Evolutionary conservation across 2,113 vertebrate species (phyloP).

Genomic region (Riparia riparia): DNA sequence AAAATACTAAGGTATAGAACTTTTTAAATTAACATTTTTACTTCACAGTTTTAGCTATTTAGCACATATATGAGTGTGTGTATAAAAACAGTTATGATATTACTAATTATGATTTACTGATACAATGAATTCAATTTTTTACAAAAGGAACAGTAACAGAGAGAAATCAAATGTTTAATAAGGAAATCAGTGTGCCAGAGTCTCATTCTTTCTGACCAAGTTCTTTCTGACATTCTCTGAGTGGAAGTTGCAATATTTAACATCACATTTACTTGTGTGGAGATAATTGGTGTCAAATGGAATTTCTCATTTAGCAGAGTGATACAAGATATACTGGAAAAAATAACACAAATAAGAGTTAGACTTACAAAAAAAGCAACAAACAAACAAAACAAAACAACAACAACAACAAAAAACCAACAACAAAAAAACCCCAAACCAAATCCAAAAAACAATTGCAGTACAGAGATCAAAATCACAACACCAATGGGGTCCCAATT

Average conservation of each 20-base stretch:
- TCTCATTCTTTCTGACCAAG: background rate
- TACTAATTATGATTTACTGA: background rate
- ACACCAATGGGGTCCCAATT: background rate
- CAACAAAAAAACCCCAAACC: background rate
- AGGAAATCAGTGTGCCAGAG: background rate
- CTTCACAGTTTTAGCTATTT: background rate
- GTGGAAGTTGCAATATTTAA: background rate
- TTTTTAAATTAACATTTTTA: background rate
- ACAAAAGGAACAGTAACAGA: background rate
- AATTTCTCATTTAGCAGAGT: background rate
- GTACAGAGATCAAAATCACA: rapidly evolving
- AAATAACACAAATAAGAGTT: background rate
- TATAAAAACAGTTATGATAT: background rate
- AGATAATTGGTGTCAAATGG: background rate
- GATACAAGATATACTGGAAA: background rate
- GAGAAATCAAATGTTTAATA: background rate
- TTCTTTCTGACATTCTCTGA: background rate
- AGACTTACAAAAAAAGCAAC: background rate
- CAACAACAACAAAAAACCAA: too few species aligned
- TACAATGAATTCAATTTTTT: background rate
- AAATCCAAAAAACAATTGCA: background rate
- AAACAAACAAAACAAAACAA: background rate
- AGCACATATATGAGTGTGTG: rapidly evolving
- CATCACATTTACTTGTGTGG: background rate
- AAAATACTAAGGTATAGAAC: background rate